Base-by-base conservation (phyloP, 1,140 invertebrate genomes). In the Globodera rostochiensis region DNA sequence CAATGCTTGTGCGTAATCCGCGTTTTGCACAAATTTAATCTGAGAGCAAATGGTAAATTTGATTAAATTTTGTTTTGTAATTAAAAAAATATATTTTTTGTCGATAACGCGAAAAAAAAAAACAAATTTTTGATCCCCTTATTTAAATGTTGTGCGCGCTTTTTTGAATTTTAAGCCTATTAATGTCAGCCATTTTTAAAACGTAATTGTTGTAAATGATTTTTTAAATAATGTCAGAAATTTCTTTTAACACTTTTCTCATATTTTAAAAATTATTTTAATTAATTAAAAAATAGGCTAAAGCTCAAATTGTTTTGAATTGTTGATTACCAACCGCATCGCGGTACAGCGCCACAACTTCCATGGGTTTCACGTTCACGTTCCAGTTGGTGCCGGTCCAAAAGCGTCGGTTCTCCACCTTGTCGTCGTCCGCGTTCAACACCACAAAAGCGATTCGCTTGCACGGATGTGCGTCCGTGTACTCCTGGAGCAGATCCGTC, bases 391-490 rank as follows among this genome's bases (percentile, higher is more conserved):
- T 25, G 25, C 64, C 77, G 21, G 21, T 15, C 77, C 77, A 78
- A 47, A 78, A 78, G n/a, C 60, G 25, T 3, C 77, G 77, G 21
- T 78, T 64, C 77, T 78, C 77, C 21, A 78, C 64, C 50, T 78
- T 78, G 21, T 78, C 77, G 21, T 71, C 77, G 70, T 50, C 66
- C 21, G 70, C 60, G 66, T 70, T 78, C 70, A 69, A 60, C 70
- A 78, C 53, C 25, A 78, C 15, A 47, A 78, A 49, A 11, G 70
- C 64, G 47, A 78, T 64, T 21, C 77, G 66, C 66, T 50, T 64
- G 70, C 77, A 78, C 36, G 69, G 69, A 19, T 71, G 69, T 11
- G 25, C 69, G 0, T 71, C 69, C 36, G 69, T 71, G 36, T 47
- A 45, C 69, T 71, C 46, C 69, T 71, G 25, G 69, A 45, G 25